Evolutionary conservation across 1,140 invertebrate species (phyloP), one percentile per base, ranked within the genome.

Genomic region (Ostrea edulis): DNA sequence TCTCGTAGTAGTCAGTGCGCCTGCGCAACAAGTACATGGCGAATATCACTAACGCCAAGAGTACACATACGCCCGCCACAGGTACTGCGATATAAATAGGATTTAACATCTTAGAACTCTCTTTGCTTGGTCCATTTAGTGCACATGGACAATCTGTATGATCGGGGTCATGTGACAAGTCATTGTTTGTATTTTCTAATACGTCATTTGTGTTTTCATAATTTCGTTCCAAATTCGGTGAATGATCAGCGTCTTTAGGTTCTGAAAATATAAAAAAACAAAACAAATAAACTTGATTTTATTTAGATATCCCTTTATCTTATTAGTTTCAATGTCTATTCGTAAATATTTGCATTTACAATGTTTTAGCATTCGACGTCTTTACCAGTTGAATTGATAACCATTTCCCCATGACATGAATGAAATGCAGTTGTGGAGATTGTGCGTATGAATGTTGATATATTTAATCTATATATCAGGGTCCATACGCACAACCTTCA

Each of bases 61-160:
- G 90, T 54, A 94, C 93, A 90, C 93, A 94, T 2, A 94, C 92
- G 14, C 94, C 94, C 3, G 93, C 94, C 20, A 94, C 92, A 8
- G 94, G 94, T 35, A 94, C 94, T 11, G 93, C 94, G 81, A 94
- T 93, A 90, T 94, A 94, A 25, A 94, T 93, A 11, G 94, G 94
- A 88, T 94, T 94, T 44, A 93, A 92, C 71, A 92, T 90, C 68
- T 89, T 89, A 35, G 87, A 87, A 51, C 55, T 84, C n/a, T 88
- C 87, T 68, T 88, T 85, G 71, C 84, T 68, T 85, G 89, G 71
- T 90, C 52, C 53, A 86, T 29, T 77, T 20, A 82, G 71, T 20
- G 87, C 44, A 22, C 85, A 83, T 20, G 92, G 89, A 68, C 86
- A 88, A 55, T 86, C 77, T 44, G 89, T n/a, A 35, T 81, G 82